Base-by-base conservation (phyloP, 2,113 vertebrate genomes). In the Trematomus loennbergii region DNA sequence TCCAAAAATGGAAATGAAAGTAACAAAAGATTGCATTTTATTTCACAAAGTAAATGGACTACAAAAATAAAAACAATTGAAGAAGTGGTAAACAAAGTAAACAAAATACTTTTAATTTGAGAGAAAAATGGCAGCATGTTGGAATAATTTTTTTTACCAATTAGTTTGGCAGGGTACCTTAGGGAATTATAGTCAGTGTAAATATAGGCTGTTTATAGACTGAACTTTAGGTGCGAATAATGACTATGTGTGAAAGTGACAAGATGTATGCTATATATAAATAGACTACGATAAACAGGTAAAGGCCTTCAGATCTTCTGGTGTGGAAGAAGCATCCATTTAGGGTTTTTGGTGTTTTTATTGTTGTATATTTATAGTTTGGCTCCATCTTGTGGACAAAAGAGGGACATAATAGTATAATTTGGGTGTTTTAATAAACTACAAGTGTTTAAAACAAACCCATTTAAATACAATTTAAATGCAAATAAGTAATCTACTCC, bases 361-460 rank as follows among this genome's bases (percentile, higher is more conserved):
- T 29, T 29, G 29, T 29, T 43, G 0, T 20, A 59, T 10, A 16
- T 12, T 54, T 53, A 53, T 9, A 72, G 18, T 53, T 36, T 76
- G 40, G 67, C 73, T 20, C 80, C 80, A 82, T 66, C 80, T 76
- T 59, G 80, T 76, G 80, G 73, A 71, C 20, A 36, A 5, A 48
- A 12, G 0, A 3, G 46, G 10, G 4, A 13, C n/a, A 67, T 10
- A 22, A 0, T 16, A 45, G 11, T 9, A 20, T n/a, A 5, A 1
- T 4, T 25, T n/a, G 7, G 2, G 15, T 49, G 15, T 49, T 9
- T 57, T 3, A 10, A 6, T 66, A 4, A 7, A 40, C 22, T 36
- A 9, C 15, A 52, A 29, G 36, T 45, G 36, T 62, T 55, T 12
- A 58, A 0, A 22, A 13, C 67, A 36, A 70, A 78, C 22, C 18